Percentiles rank a stretch among this genome's conserved stretches.
Evolutionary conservation across 2,888 invertebrate genomes (phyloP).

Genomic region (Cartodere bifasciata): DNA sequence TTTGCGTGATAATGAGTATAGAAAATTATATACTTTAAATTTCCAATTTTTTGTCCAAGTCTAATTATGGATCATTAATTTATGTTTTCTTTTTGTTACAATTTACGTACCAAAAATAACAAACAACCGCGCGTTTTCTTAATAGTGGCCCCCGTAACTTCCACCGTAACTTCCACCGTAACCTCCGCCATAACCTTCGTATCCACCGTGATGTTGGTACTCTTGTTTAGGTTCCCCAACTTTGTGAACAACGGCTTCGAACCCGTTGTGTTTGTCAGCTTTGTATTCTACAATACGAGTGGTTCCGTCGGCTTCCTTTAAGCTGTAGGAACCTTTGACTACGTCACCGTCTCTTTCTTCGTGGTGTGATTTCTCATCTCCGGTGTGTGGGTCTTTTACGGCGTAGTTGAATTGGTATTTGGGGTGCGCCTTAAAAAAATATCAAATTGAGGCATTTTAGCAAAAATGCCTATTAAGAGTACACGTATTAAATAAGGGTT

Average conservation of each 20-base stretch:
- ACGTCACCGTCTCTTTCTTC: slow-evolving; percentile 50
- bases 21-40: too few relatives aligned
- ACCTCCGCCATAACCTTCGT: not conserved
- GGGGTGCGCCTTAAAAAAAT: slow-evolving; percentile 16
- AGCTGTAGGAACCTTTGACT: slow-evolving; percentile 47
- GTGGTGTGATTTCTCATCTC: slow-evolving; percentile 30
- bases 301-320: slow-evolving; percentile 39
- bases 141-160: slow-evolving; percentile 1
- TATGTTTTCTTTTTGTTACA: too few relatives aligned
- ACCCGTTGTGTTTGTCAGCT: slow-evolving; percentile 25
- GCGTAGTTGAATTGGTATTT: slow-evolving; percentile 25
- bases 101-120: too few relatives aligned
- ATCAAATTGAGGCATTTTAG: too few relatives aligned
- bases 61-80: too few relatives aligned
- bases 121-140: too few relatives aligned
- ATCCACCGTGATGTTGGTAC: slow-evolving; percentile 12
- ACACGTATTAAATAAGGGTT: too few relatives aligned
- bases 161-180: too few relatives aligned
- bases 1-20: too few relatives aligned
- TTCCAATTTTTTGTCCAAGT: too few relatives aligned
- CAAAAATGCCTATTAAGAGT: too few relatives aligned
- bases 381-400: slow-evolving; percentile 24
- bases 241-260: slow-evolving; percentile 23
- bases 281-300: slow-evolving; percentile 24
- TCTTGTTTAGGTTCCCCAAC: slow-evolving; percentile 16